Base-by-base conservation (phyloP, 2,888 invertebrate genomes). In the Poecilus cupreus region DNA sequence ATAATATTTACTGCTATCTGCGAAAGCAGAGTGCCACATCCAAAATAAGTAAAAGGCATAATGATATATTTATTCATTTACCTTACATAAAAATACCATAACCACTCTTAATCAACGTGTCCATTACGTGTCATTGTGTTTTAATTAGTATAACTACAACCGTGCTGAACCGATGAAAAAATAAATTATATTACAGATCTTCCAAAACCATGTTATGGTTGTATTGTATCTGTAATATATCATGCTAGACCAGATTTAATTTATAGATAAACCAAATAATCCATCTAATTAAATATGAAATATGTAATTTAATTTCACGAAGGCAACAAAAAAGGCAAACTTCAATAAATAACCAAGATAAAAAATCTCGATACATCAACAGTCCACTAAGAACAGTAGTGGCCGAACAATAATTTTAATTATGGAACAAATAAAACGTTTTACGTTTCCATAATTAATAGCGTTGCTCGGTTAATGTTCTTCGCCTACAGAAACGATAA, bases 191-290 rank as follows among this genome's bases (percentile, higher is more conserved):
- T 5, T 10, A 51, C 3, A 20, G 20, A 10, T 51, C 18, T 18
- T 54, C 10, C n/a, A 43, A 39, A 43, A 43, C 43, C 10, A 10
- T 43, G n/a, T 43, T 43, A n/a, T 43, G 13, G 13, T 3, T 3
- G 43, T 43, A 11, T 43, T 43, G 13, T 32, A 32, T 32, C 3
- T 13, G 24, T 10, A 75, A 18, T 75, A 51, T 51, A 49, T 75
- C 46, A 54, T 51, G n/a, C 43, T 18, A 13, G 13, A 20, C 3
- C 6, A 54, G 75, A 75, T 75, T 32, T 24, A 75, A 51, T 75
- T 75, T 75, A 75, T 18, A 74, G 75, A 75, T 75, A 75, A 72
- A 51, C 49, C 75, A 51, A 75, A 75, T 75, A 75, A 32, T 75
- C 8, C 51, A 75, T 51, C 32, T 75, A 75, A 75, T 75, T 75